Evolutionary conservation across 2,797 vertebrate species (phyloP), one percentile per base, ranked within the genome.

Genomic region (Lerista edwardsae): DNA sequence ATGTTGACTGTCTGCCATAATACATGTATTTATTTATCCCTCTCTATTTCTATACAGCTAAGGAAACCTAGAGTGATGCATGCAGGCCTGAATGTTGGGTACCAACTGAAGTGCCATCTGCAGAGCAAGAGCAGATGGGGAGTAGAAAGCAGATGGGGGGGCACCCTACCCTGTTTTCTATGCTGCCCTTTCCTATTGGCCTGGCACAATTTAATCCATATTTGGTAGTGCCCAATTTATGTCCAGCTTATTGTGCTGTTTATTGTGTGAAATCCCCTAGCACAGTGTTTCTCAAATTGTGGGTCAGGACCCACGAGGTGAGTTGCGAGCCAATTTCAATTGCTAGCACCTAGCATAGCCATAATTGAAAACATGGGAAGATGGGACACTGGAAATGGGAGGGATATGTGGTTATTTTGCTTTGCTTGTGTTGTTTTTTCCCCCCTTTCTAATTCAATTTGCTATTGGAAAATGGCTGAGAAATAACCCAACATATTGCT

Each of bases 1-100:
- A 78, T 76, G 79, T 84, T 83, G 87, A 89, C 34, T 72, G 72
- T 82, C 86, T 83, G 76, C 84, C 84, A 88, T 84, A 61, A 73
- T 86, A 29, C 27, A 79, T 9, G n/a, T 0, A 2, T 72, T 71
- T 82, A 87, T 88, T 84, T 85, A 65, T 81, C 77, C 36, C 62
- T 64, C 17, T 74, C n/a, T 29, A 76, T 65, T 14, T 41, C 15
- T 39, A 29, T 27, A 62, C 25, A 29, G 61, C 75, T 77, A 29
- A 15, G 29, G 61, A 64, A n/a, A 73, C 36, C 7, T 31, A 79
- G 29, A 55, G 44, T 15, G 47, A 73, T 61, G 21, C 12, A 44
- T 12, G n/a, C 11, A 41, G 23, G 12, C 29, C 44, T 68, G 14
- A 79, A 76, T n/a, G 14, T 61, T 12, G 1, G 29, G 15, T n/a